phyloP scores from a whole-genome alignment of 2,113 vertebrate species.

The Channa maculata region DNA sequence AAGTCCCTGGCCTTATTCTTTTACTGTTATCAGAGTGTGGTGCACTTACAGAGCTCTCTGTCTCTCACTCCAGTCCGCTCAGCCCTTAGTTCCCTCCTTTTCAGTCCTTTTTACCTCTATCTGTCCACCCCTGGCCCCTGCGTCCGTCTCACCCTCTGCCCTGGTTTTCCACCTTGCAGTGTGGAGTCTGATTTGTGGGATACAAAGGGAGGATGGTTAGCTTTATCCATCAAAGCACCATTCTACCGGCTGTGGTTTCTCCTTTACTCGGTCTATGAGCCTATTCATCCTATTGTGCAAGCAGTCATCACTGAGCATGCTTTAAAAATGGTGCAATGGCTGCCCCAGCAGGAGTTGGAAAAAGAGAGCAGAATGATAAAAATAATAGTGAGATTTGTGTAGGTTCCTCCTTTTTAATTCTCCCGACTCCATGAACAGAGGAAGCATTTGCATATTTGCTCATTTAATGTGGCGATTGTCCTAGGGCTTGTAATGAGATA shows the following conservation, averaged over 20 bases:
- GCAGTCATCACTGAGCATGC: slow-evolving; percentile 52
- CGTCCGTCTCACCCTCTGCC: slow-evolving; percentile 38
- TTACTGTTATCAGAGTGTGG: slow-evolving; percentile 74
- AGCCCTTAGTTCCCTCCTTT: slow-evolving; percentile 36
- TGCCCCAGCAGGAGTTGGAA: slow-evolving; percentile 7
- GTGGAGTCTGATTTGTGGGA: slow-evolving; percentile 41
- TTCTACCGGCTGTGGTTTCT: slow-evolving; percentile 39
- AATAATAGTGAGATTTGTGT: slow-evolving; percentile 53
- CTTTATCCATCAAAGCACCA: slow-evolving; percentile 53
- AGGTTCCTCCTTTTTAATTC: slow-evolving; percentile 48
- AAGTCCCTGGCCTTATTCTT: slow-evolving; percentile 76
- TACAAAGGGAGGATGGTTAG: slow-evolving; percentile 30
- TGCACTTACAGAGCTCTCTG: slow-evolving; percentile 68
- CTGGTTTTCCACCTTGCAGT: slow-evolving; percentile 41
- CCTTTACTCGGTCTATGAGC: slow-evolving; percentile 46
- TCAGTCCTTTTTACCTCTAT: slow-evolving; percentile 59
- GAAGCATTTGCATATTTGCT: slow-evolving; percentile 72
- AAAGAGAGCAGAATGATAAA: slow-evolving; percentile 51
- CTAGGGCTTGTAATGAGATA: slow-evolving; percentile 77
- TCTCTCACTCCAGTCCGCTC: slow-evolving; percentile 40
- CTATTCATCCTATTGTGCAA: slow-evolving; percentile 62
- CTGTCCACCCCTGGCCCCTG: slow-evolving; percentile 45
- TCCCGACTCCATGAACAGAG: slow-evolving; percentile 46
- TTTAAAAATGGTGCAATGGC: slow-evolving; percentile 50
- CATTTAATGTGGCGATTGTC: slow-evolving; percentile 62